Conservation (phyloP, 2,797 vertebrate genomes). For the Cyclura pinguis region DNA sequence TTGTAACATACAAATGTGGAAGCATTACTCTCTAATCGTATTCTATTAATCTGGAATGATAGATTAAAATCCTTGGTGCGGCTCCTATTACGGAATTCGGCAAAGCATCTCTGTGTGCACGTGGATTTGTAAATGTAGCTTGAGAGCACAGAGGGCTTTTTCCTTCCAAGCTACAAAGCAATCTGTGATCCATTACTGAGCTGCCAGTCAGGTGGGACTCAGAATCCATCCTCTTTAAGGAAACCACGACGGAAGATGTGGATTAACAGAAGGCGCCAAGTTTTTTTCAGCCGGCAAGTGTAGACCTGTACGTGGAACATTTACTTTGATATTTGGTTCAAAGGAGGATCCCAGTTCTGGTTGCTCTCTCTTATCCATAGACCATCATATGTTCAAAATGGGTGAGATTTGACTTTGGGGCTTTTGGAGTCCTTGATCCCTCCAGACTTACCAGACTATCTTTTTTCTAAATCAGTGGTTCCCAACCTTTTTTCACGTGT, state of each 20-base stretch:
- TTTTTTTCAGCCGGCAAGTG: too few species aligned
- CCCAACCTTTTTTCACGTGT: too few species aligned
- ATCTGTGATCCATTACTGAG: slow-evolving; percentile 31
- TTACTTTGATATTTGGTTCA: too few species aligned
- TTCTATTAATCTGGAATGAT: slow-evolving; percentile 64
- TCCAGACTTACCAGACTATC: too few species aligned
- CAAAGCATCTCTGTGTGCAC: slow-evolving; percentile 28
- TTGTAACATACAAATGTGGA: background rate
- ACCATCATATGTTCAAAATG: background rate
- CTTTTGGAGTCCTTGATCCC: too few species aligned
- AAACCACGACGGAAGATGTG: background rate
- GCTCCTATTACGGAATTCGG: slow-evolving; percentile 36
- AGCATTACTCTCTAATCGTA: slow-evolving; percentile 46
- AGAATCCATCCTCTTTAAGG: background rate
- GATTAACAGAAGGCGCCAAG: background rate
- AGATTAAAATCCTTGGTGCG: slow-evolving; percentile 26
- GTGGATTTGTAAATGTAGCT: slow-evolving; percentile 2
- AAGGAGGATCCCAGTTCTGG: background rate
- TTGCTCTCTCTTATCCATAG: background rate
- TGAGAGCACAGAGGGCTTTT: background rate
- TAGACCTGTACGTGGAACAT: background rate
- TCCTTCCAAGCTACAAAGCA: slow-evolving; percentile 40
- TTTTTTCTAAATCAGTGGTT: too few species aligned
- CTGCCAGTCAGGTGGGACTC: background rate
- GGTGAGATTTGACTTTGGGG: too few species aligned